Conservation (phyloP, 1,140 invertebrate species). For the Babylonia areolata region DNA sequence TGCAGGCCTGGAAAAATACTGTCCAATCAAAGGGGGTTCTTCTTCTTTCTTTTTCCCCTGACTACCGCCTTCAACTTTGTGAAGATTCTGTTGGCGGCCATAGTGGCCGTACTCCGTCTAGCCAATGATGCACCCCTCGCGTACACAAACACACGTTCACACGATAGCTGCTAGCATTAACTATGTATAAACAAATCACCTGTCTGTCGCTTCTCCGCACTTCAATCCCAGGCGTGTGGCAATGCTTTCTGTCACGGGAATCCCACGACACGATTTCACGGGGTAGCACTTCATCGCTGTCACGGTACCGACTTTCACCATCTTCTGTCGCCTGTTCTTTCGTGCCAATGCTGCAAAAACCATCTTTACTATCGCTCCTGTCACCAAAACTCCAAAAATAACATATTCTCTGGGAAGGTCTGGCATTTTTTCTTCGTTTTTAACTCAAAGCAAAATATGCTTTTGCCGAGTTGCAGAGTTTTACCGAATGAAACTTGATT, state of each 20-base stretch:
- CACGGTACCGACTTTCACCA: slow-evolving; percentile 37
- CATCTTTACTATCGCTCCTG: background rate
- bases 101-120: no score
- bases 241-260: background rate
- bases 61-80: no score
- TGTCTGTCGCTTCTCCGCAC: slow-evolving; percentile 33
- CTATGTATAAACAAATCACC: slow-evolving; percentile 32
- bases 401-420: background rate
- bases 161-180: no score
- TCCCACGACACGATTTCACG: slow-evolving; percentile 42
- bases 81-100: no score
- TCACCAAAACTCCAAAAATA: slow-evolving; percentile 23
- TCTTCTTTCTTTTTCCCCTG: no score
- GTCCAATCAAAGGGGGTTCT: no score
- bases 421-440: background rate
- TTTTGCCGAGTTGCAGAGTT: no score
- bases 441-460: background rate
- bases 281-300: slow-evolving; percentile 35
- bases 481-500: no score
- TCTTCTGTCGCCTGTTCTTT: slow-evolving; percentile 30
- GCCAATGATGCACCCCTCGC: no score
- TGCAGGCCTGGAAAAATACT: no score
- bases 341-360: slow-evolving; percentile 32
- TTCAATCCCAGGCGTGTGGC: slow-evolving; percentile 32
- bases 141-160: no score